Evolutionary conservation across 2,888 invertebrate species (phyloP), one percentile per base, ranked within the genome.

Genomic region (Autographa pulchrina): DNA sequence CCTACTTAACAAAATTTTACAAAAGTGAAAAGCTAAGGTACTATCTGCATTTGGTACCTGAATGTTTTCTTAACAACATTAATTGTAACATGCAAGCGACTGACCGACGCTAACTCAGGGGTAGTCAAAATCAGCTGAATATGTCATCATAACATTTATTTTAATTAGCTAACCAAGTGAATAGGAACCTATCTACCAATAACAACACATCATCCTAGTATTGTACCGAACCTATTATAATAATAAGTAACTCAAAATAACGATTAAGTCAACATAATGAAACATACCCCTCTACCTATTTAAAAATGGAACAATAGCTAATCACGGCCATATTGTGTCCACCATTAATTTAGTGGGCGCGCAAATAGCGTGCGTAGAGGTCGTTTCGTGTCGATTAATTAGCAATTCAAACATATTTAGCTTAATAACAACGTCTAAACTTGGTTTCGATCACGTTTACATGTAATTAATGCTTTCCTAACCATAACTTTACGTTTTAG

Each of bases 341-440:
- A 61, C 80, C 74, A 84, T 83, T 84, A 84, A 77, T 74, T 84
- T 84, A 48, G 77, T 66, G 48, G 73, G 75, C 68, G 73, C 70
- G 65, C 69, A 84, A 85, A 87, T 93, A 73, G 92, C 93, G 94
- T 95, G 95, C 85, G 82, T 81, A 76, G 74, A 81, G 84, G 85
- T 90, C 91, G 90, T 93, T 92, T 80, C 74, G 70, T 70, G 77
- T 67, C 89, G 89, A 90, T 90, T 92, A 92, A 93, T 94, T 93
- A 94, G 90, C 92, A 89, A 92, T 93, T 91, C 93, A 94, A 94
- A 94, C 93, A 94, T 92, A 94, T 92, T 93, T 91, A 93, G 91
- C 92, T 90, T 92, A 94, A 94, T 93, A 92, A 93, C 92, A 88
- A 90, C 89, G 82, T 87, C 90, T 89, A 86, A 91, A 91, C 85